Evolutionary conservation across 2,113 vertebrate genomes (phyloP).

Genomic region (Caranx melampygus): DNA sequence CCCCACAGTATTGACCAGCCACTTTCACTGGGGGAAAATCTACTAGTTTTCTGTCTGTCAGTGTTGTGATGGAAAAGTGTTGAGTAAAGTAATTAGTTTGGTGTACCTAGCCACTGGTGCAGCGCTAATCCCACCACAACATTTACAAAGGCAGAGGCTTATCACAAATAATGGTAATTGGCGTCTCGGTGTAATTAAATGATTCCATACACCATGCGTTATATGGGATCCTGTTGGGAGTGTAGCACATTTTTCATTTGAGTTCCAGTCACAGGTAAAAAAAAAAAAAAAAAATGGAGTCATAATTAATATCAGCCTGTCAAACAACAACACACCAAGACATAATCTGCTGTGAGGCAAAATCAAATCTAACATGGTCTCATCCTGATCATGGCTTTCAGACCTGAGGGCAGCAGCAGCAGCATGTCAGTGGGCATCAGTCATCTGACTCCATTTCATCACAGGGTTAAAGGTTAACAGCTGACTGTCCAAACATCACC

Average conservation of each 20-base stretch:
- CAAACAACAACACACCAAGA: too few relatives aligned
- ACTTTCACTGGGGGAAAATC: not conserved
- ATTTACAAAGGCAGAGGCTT: not conserved
- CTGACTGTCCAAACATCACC: not conserved
- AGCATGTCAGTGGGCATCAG: not conserved
- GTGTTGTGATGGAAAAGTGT: not conserved
- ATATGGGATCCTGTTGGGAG: not conserved
- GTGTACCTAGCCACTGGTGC: not conserved
- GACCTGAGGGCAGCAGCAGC: not conserved
- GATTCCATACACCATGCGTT: too few relatives aligned
- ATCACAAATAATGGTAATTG: conserved; percentile 27
- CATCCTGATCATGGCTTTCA: not conserved
- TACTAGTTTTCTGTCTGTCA: not conserved
- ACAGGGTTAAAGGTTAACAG: conserved; percentile 52
- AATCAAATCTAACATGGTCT: too few relatives aligned
- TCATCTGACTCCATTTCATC: conserved; percentile 1
- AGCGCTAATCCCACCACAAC: not conserved
- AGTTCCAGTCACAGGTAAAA: not conserved
- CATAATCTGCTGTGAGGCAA: not conserved
- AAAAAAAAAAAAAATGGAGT: too few relatives aligned
- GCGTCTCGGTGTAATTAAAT: conserved; percentile 10
- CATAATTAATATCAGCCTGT: too few relatives aligned
- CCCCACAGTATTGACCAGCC: not conserved
- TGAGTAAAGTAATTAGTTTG: conserved; percentile 12
- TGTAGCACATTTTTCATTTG: not conserved